phyloP scores from a whole-genome alignment of 2,888 invertebrate species.

The Emmelina monodactyla region DNA sequence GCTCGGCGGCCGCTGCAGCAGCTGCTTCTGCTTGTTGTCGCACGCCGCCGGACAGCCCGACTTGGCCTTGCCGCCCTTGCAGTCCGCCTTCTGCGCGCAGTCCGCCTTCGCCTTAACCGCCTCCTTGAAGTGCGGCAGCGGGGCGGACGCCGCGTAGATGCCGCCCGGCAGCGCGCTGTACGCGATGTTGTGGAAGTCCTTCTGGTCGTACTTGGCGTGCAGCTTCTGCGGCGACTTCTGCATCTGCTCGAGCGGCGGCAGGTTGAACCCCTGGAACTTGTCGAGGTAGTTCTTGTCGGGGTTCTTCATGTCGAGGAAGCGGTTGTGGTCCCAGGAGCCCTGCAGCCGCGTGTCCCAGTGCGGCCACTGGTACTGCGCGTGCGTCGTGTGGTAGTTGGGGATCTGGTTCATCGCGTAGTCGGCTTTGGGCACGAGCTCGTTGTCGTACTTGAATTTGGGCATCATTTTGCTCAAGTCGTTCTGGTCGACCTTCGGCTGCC shows the following conservation, averaged over 20 bases:
- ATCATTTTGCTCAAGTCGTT: constrained; percentile 63
- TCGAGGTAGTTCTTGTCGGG: constrained; percentile 67
- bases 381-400: constrained; percentile 71
- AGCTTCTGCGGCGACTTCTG: constrained; percentile 69
- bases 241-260: constrained; percentile 65
- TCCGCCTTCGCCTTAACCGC: constrained; percentile 46
- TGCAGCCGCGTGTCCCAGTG: constrained; percentile 64
- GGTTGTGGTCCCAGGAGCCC: constrained; percentile 60
- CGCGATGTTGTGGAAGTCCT: constrained; percentile 54
- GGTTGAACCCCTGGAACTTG: constrained; percentile 64
- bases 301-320: constrained; percentile 56
- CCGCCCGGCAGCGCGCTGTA: constrained; percentile 50
- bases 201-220: constrained; percentile 58
- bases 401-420: constrained; percentile 72
- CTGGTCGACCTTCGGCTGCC: constrained; percentile 49
- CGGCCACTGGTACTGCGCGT: constrained; percentile 71
- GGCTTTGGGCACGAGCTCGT: constrained; percentile 63
- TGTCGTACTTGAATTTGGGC: constrained; percentile 60
- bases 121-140: constrained; percentile 55
- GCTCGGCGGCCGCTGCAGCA: constrained; percentile 49
- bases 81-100: constrained; percentile 48
- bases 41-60: constrained; percentile 55
- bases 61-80: constrained; percentile 49
- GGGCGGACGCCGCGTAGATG: constrained; percentile 42
- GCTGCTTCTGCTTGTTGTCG: constrained; percentile 51